Evolutionary conservation across 2,888 invertebrate genomes (phyloP).

Genomic region (Xanthia togata): DNA sequence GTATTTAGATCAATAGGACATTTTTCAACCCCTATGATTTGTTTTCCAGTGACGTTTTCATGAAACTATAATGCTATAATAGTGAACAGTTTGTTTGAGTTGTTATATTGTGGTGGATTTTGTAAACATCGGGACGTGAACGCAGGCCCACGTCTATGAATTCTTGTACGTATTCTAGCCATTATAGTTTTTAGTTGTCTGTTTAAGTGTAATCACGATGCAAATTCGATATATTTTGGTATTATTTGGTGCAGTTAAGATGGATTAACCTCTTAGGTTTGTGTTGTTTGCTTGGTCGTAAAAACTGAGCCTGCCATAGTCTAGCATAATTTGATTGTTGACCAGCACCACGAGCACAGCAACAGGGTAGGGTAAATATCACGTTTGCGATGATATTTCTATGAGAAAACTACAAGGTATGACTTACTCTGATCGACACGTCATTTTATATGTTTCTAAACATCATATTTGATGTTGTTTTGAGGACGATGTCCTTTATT

Average conservation of each 20-base stretch:
- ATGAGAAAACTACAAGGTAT: conserved; percentile 46
- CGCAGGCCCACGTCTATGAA: conserved; percentile 90
- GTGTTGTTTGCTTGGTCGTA: conserved; percentile 76
- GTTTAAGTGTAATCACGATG: conserved; percentile 70
- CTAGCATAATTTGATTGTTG: conserved; percentile 69
- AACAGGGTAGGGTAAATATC: conserved; percentile 67
- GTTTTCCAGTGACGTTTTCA: conserved; percentile 80
- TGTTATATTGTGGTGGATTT: conserved; percentile 83
- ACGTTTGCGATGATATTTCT: conserved; percentile 40
- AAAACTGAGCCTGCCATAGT: conserved; percentile 76
- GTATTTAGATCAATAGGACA: conserved; percentile 84
- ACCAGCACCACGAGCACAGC: conserved; percentile 75
- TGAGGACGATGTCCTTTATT: conserved; percentile 40
- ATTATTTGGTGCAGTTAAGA: conserved; percentile 62
- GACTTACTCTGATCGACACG: conserved; percentile 52
- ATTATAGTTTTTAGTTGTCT: conserved; percentile 76
- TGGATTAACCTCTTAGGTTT: conserved; percentile 80
- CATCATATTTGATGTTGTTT: conserved; percentile 52
- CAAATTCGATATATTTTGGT: conserved; percentile 68
- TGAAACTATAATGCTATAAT: conserved; percentile 81
- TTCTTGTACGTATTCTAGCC: conserved; percentile 88
- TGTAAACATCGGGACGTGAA: conserved; percentile 89
- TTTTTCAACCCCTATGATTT: conserved; percentile 74
- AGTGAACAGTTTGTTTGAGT: conserved; percentile 81
- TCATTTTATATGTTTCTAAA: conserved; percentile 58